phyloP scores from a whole-genome alignment of 1,140 invertebrate species.

The Caenorhabditis latens region DNA sequence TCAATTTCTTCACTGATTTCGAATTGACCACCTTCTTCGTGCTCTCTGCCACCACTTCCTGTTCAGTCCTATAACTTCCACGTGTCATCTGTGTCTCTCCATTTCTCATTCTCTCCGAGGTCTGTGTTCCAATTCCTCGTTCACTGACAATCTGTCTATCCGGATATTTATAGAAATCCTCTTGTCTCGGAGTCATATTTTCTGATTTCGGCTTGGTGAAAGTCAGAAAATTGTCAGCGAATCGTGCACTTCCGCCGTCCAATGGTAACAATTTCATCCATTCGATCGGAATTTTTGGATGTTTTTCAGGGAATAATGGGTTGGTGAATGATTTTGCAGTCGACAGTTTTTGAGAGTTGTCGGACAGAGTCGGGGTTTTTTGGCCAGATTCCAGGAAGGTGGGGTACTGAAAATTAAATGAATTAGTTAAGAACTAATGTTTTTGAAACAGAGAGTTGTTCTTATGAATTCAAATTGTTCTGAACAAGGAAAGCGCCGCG shows the following conservation, averaged over 20 bases:
- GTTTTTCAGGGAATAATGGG: slow-evolving; percentile 23
- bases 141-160: slow-evolving; percentile 3
- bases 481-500: too few relatives aligned
- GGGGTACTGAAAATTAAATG: not conserved
- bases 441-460: too few relatives aligned
- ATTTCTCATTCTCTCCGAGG: not conserved
- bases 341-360: not conserved
- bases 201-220: not conserved
- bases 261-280: slow-evolving; percentile 30
- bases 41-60: not conserved
- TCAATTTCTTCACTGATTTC: slow-evolving; percentile 25
- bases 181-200: slow-evolving; percentile 3
- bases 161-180: not conserved
- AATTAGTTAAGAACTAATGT: not conserved
- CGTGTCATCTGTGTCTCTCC: slow-evolving; percentile 31
- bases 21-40: not conserved
- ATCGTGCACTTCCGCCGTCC: slow-evolving; percentile 11
- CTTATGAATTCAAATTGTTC: too few relatives aligned
- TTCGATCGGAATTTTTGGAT: slow-evolving; percentile 38
- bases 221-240: not conserved
- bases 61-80: too few relatives aligned
- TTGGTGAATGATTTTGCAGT: slow-evolving; percentile 27
- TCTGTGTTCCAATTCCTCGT: not conserved
- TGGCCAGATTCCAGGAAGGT: not conserved
- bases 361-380: not conserved